Evolutionary conservation across 2,113 vertebrate genomes (phyloP), one percentile per base, ranked within the genome.

Genomic region (Falcunculus frontatus): DNA sequence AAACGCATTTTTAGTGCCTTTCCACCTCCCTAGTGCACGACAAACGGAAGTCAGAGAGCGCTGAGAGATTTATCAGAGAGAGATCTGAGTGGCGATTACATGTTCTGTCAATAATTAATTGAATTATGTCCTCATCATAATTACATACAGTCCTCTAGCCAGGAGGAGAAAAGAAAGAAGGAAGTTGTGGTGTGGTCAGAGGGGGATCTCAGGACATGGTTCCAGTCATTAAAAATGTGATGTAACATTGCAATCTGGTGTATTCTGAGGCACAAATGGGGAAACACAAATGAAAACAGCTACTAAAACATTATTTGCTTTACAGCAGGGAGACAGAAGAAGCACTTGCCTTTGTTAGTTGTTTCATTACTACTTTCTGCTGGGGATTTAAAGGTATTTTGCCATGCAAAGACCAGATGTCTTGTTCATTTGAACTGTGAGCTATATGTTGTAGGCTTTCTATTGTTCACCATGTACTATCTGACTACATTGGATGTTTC

Each of bases 161-260:
- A 72, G 79, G 63, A 91, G 85, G 73, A 53, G 49, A 87, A 70
- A 42, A 39, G 72, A 47, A 93, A 91, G 88, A 89, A 95, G 89
- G 95, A 97, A 95, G 93, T 75, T 92, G 80, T 84, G 86, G 85
- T 93, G 90, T 87, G 92, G 90, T 95, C 62, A 6, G 47, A 80
- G 80, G 86, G 92, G 86, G 90, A 95, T 95, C 91, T 96, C 87
- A 94, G 96, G 95, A 96, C 96, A 96, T 35, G 83, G 73, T 89
- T 96, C 60, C 60, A 93, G 90, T 84, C 94, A 82, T 91, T 93
- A 91, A 94, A 93, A 83, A 89, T 92, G 85, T 94, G 93, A 93
- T 92, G 95, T 97, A 97, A 97, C 80, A 7, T 72, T 81, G 76
- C 92, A 96, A 23, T 93, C 88, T 93, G 76, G 37, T 93, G 88